Evolutionary conservation across 53 echinoderm and acorn worm genomes (phyloP).

Genomic region (Zoroaster sp.): DNA sequence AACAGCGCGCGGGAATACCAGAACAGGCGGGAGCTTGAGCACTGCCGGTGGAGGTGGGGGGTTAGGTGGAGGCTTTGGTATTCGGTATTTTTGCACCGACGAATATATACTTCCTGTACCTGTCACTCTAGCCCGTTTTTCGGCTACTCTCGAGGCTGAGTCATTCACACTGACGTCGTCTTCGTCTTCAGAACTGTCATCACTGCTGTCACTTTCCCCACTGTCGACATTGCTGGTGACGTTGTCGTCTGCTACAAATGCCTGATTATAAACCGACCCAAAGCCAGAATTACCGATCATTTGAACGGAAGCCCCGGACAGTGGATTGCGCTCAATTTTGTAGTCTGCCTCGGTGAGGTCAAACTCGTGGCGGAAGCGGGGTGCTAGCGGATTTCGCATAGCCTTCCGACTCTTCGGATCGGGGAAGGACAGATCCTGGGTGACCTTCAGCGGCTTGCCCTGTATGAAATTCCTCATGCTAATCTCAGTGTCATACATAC

Average conservation of each 20-base stretch:
- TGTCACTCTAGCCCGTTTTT: not conserved
- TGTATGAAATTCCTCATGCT: constrained; percentile 11
- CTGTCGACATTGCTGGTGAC: not conserved
- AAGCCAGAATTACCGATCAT: not conserved
- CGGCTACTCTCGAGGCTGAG: not conserved
- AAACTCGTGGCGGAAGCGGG: constrained; percentile 27
- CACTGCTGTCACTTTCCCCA: not conserved
- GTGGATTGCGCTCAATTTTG: not conserved
- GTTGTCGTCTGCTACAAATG: not conserved
- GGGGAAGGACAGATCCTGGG: not conserved
- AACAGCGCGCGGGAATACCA: not conserved
- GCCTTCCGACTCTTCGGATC: not conserved
- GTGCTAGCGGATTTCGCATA: constrained; percentile 17
- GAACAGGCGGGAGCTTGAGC: not conserved
- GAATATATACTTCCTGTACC: not conserved
- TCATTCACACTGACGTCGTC: not conserved
- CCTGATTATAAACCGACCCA: not conserved
- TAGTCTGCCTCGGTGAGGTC: not conserved
- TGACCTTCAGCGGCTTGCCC: not conserved
- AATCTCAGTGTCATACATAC: constrained; percentile 16
- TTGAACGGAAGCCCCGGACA: not conserved
- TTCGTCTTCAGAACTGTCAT: not conserved
- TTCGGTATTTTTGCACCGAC: not conserved
- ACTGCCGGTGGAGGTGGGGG: not conserved
- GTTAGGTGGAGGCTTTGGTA: not conserved